Base-by-base conservation (phyloP, 2,888 invertebrate species). In the Taenaris catops region DNA sequence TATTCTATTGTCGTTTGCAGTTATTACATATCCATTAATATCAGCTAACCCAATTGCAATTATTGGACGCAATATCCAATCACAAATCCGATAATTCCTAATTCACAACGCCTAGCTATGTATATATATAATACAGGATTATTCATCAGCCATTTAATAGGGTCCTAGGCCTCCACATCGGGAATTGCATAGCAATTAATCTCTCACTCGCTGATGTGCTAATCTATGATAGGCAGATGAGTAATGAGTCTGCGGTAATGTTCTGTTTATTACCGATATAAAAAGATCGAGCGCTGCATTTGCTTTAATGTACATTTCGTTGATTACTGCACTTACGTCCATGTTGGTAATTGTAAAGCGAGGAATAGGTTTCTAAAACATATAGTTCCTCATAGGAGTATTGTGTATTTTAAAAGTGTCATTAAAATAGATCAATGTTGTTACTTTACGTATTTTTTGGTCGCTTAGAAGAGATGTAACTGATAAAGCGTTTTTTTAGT, bases 211-310 rank as follows among this genome's bases (percentile, higher is more conserved):
- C 43, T 57, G 62, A 65, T 72, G 64, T 66, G 60, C 65, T 72
- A 69, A 70, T 72, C 66, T 68, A 55, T 67, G 64, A 67, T 60
- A 59, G 64, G 57, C 64, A 64, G 66, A 71, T 70, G 66, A 71
- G 58, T 68, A 71, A 72, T 71, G 61, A 58, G 47, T 25, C 34
- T 20, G 34, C 55, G 46, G 49, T 48, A 48, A 50, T 49, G 39
- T 46, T 17, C 27, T 35, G 27, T 26, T 28, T 8, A 32, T 32
- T 32, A 34, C n/a, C 32, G 32, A 10, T 32, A 16, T 23, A 24
- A 17, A 35, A 32, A 38, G 31, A 18, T 23, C 10, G 26, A 21
- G 25, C 34, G 17, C 20, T 20, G 8, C 8, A 17, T 31, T 31
- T 11, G 17, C 18, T 10, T 29, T 21, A 8, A 7, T 17, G 17